phyloP scores from a whole-genome alignment of 2,888 invertebrate species.

The Brachyopa scutellaris region DNA sequence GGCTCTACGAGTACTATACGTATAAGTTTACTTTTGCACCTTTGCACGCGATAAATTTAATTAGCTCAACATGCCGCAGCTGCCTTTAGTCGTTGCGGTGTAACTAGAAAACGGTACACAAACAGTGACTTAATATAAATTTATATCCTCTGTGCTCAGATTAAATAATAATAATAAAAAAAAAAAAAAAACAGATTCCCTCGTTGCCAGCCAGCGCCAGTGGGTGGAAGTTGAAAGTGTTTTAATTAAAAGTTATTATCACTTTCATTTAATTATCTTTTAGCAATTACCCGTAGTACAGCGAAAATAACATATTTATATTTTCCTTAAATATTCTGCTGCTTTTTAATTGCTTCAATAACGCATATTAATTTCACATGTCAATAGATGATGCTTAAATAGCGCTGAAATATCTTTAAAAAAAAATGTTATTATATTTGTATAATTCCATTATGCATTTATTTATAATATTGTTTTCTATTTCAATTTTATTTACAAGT shows the following conservation, averaged over 20 bases:
- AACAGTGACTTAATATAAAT: background rate
- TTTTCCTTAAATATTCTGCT: no score
- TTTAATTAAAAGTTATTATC: conserved; percentile 64
- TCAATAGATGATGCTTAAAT: conserved; percentile 21
- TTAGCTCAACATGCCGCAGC: conserved; percentile 16
- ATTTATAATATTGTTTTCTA: conserved; percentile 3
- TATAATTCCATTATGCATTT: background rate
- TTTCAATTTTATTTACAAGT: background rate
- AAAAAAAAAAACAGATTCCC: no score
- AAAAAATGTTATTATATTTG: background rate
- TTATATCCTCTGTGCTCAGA: no score
- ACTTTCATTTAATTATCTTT: conserved; percentile 64
- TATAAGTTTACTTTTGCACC: conserved; percentile 54
- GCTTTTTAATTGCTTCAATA: background rate
- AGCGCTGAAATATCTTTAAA: background rate
- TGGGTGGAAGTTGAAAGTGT: conserved; percentile 59
- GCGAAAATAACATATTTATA: no score
- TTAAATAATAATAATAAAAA: no score
- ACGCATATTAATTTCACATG: conserved; percentile 16
- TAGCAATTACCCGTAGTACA: conserved; percentile 45
- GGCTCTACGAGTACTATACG: no score
- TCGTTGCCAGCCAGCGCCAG: conserved; percentile 5
- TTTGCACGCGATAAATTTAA: conserved; percentile 47
- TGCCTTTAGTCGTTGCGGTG: conserved; percentile 20
- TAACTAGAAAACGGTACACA: conserved; percentile 15